Base-by-base conservation (phyloP, 2,113 vertebrate genomes). In the Cyprinus carpio region DNA sequence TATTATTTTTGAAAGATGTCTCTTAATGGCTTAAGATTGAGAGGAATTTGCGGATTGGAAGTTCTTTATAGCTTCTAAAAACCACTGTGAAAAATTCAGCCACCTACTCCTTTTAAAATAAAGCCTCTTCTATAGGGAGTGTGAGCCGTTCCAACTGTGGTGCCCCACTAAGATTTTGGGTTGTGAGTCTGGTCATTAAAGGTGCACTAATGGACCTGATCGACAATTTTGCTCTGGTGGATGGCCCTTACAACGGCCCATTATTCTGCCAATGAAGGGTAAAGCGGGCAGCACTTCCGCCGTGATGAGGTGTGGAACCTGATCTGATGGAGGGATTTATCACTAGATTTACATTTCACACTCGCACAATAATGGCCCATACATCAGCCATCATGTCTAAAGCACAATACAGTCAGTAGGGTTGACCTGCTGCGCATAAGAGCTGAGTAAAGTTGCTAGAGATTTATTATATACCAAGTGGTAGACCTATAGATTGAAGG, bases 151-250 rank as follows among this genome's bases (percentile, higher is more conserved):
- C 67, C 72, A 82, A 72, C 43, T 37, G 58, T 11, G 27, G 29
- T 83, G 69, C 87, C 89, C 84, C 86, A 83, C 81, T 87, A 80
- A 87, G 83, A 84, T 89, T 90, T 90, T 87, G 85, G 92, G 89
- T 92, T 91, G 91, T 93, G 46, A 49, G 15, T 16, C 4, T 51
- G 49, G 90, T 91, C 92, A 92, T 94, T 94, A 94, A 91, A 89
- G 82, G 88, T 88, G 76, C 91, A 81, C 88, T 94, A 94, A 94
- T 94, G 93, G 92, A 90, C 92, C 93, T 91, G 90, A 92, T 91
- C 90, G 90, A 82, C 90, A 89, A 87, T 92, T 92, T 91, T 92
- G 89, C 89, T 91, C 90, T 87, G 91, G 90, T 49, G 86, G 87
- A 54, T 51, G 87, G 90, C 40, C 37, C 37, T 40, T 8, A 40